Evolutionary conservation across 2,113 vertebrate genomes (phyloP), one percentile per base, ranked within the genome.

Genomic region (Myotis brandtii): DNA sequence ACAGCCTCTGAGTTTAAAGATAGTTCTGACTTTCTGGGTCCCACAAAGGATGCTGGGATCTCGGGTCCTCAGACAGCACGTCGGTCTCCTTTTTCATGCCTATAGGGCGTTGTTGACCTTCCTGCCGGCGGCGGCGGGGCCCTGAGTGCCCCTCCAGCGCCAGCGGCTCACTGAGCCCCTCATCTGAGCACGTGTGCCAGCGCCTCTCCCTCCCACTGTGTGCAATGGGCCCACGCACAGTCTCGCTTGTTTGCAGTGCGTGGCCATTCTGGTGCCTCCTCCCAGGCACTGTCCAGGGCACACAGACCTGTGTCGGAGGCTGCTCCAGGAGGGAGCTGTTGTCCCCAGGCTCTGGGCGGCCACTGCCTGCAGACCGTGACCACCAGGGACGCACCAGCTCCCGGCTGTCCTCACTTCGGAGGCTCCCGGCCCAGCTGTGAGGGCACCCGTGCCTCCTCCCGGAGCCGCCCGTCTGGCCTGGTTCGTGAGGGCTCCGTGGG

Each of bases 191-290:
- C 37, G 27, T 9, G 50, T 3, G 21, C 34, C 91, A 40, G 46
- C 3, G 18, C 11, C 1, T 9, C 21, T 43, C 7, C 32, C 23
- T 66, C 43, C 30, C 9, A 1, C 76, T 62, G 1, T 46, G 25
- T 27, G 6, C 40, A 30, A n/a, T 3, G 6, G 80, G 27, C n/a
- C 2, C 1, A 16, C 1, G 0, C 13, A 8, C 25, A 32, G 34
- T 13, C 54, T 40, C 0, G 0, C 7, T 73, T 79, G 34, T 88
- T 40, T 84, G 48, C 46, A 52, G 32, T 30, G 23, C 48, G 72
- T 79, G 20, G 52, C 25, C 5, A 17, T 50, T 17, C 40, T 64
- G 79, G 7, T 72, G 23, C 20, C n/a, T 37, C 40, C 34, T 52
- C 18, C 4, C 4, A 21, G 2, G 27, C 14, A 4, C 66, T 73